Evolutionary conservation across 2,888 invertebrate genomes (phyloP), one percentile per base, ranked within the genome.

Genomic region (Allophyes oxyacanthae): DNA sequence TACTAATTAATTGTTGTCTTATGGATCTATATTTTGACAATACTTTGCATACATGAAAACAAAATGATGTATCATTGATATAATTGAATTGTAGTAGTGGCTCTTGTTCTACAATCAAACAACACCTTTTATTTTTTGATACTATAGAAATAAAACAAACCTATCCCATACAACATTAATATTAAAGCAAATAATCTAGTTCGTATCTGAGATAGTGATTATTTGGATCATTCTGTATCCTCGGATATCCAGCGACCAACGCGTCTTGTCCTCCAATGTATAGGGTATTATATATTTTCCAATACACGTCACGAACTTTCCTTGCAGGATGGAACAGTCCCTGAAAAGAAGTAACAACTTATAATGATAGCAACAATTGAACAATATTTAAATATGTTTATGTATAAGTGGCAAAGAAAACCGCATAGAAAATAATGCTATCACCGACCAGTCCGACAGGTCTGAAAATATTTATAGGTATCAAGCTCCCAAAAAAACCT

Each of bases 201-300:
- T 99, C 99, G 88, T 98, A 98, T 89, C 99, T 95, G 76, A 97
- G 95, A 86, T 97, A 99, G 81, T 98, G 97, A 93, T 99, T 99
- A 90, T 98, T 98, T 54, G 98, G 98, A 89, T 99, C 99, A 87
- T 99, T 98, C 70, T 97, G 96, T 87, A 99, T 97, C 74, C 99
- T 94, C n/a, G 99, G 99, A 91, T 99, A 99, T 11, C 99, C 99
- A 41, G 98, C 98, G 26, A 99, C 99, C 49, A 99, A 94, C 0
- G 99, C 98, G 89, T 99, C 99, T 89, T 99, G 99, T 6, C 99
- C 99, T 25, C 99, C 99, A 77, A 99, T 99, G 84, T 99, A 99
- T 50, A 99, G 95, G 0, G 99, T 99, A 94, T 99, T 99, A 93
- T 99, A 99, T 76, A 99, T 99, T 93, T 99, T 99, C 99, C 99